Conservation (phyloP, 1,140 invertebrate genomes). For the Lithobius niger region DNA sequence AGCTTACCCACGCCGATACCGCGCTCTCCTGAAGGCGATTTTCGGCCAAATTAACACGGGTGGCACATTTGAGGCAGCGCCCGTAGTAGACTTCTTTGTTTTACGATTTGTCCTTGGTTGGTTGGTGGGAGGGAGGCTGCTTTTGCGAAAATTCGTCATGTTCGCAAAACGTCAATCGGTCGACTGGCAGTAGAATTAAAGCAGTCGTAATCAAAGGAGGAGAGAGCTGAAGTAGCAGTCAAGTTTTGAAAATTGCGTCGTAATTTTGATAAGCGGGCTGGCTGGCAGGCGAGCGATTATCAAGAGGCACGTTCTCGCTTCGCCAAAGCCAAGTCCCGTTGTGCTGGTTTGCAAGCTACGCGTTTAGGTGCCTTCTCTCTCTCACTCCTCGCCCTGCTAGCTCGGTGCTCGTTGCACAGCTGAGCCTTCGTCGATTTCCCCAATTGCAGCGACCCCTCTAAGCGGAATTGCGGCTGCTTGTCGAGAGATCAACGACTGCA, state of each 20-base stretch:
- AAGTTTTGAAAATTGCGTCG: not conserved
- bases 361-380: not conserved
- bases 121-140: no score
- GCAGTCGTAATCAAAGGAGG: no score
- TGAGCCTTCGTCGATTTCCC: not conserved
- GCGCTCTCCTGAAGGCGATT: not conserved
- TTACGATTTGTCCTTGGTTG: not conserved
- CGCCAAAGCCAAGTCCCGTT: not conserved
- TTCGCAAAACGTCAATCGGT: no score
- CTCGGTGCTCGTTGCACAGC: not conserved
- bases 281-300: not conserved
- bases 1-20: not conserved
- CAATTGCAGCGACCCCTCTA: constrained; percentile 1
- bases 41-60: not conserved
- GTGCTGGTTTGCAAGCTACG: not conserved
- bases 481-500: no score
- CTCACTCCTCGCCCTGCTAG: not conserved
- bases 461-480: not conserved
- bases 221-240: no score
- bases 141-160: no score
- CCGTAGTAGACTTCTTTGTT: not conserved
- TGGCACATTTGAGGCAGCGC: not conserved
- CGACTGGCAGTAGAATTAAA: no score
- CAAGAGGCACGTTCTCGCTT: not conserved
- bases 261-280: not conserved